Percentiles rank a stretch among this genome's conserved stretches.
Evolutionary conservation across 2,797 vertebrate species (phyloP).

Genomic region (Gallinago solitaria): DNA sequence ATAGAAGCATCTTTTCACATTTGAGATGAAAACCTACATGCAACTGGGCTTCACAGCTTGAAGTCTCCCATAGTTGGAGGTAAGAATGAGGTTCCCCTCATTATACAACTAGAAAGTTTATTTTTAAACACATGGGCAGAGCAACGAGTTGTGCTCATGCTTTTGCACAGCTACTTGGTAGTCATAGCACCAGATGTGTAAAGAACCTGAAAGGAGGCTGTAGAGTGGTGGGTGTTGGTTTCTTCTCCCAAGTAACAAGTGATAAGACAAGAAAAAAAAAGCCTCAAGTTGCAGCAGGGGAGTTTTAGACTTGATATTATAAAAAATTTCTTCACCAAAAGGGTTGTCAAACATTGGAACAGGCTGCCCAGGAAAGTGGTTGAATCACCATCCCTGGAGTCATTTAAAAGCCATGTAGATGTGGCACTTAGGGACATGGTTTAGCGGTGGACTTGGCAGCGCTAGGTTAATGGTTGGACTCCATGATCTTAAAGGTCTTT

Average conservation of each 20-base stretch:
- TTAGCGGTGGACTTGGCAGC: neutral
- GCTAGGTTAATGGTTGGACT: neutral
- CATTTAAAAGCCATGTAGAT: neutral
- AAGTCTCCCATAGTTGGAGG: neutral
- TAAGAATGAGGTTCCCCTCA: neutral
- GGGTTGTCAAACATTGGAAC: neutral
- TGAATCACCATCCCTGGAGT: neutral
- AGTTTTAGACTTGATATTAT: neutral
- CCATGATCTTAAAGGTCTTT: neutral
- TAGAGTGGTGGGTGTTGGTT: neutral
- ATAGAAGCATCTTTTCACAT: neutral
- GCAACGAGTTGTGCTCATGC: neutral
- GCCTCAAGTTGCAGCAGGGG: neutral
- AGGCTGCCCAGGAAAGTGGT: neutral
- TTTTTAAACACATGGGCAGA: neutral
- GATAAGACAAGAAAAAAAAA: neutral
- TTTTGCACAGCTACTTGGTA: neutral
- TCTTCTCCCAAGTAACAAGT: neutral
- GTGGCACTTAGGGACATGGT: neutral
- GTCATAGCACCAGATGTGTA: neutral
- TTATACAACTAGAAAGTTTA: neutral
- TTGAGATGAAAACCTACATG: neutral
- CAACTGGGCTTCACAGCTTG: neutral
- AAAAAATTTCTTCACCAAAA: neutral
- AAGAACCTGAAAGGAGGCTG: neutral